Percentiles rank a stretch among this genome's conserved stretches.
Conservation (phyloP, 2,888 invertebrate genomes). For the Cheiracanthium punctorium region DNA sequence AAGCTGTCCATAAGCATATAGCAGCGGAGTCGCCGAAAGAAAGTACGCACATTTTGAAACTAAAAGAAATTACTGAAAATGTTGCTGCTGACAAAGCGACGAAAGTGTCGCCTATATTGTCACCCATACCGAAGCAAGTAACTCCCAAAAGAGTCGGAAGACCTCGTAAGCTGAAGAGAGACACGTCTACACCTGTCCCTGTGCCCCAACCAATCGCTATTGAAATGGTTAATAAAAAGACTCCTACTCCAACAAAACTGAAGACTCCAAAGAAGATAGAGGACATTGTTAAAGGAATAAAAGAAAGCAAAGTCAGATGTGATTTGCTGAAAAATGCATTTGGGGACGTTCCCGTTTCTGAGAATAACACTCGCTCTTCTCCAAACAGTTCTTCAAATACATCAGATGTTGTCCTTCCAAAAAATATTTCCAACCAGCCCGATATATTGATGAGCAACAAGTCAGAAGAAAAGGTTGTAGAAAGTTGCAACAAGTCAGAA, state of each 20-base stretch:
- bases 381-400: too few relatives aligned
- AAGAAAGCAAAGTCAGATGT: not conserved
- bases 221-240: too few relatives aligned
- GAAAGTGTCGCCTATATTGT: not conserved
- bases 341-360: too few relatives aligned
- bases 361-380: too few relatives aligned
- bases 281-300: slow-evolving; percentile 24
- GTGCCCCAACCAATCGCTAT: too few relatives aligned
- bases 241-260: too few relatives aligned
- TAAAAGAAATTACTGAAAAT: not conserved
- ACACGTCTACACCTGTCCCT: not conserved
- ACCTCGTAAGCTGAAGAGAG: not conserved
- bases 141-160: not conserved
- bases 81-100: not conserved
- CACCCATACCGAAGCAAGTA: not conserved
- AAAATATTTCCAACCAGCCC: too few relatives aligned
- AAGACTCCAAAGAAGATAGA: not conserved
- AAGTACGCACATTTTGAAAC: not conserved
- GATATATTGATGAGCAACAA: too few relatives aligned
- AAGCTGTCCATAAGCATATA: not conserved
- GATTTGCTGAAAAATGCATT: too few relatives aligned
- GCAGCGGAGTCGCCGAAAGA: not conserved
- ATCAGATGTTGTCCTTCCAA: too few relatives aligned
- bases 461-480: too few relatives aligned
- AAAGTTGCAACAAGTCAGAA: too few relatives aligned